phyloP scores from a whole-genome alignment of 2,113 vertebrate genomes.

The Silurus glanis region DNA sequence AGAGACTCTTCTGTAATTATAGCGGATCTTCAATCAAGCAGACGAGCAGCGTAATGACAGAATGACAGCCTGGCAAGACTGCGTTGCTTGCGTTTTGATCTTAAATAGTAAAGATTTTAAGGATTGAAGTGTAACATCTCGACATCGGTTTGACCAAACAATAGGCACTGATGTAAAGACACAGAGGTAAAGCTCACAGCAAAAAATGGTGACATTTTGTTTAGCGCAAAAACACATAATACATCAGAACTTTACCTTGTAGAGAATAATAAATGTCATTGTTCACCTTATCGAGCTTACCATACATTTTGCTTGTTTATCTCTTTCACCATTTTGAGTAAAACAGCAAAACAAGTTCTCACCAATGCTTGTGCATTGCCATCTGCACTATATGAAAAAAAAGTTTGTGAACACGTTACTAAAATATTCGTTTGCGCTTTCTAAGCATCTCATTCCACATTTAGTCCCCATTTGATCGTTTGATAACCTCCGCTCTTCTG shows the following conservation, averaged over 20 bases:
- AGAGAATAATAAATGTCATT: neutral
- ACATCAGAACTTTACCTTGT: neutral
- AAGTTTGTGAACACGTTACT: too few species aligned
- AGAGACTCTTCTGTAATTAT: conserved; percentile 25
- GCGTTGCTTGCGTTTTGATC: neutral
- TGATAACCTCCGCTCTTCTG: too few species aligned
- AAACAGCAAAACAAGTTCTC: neutral
- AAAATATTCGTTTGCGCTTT: too few species aligned
- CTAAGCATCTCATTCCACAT: too few species aligned
- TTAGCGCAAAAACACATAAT: neutral
- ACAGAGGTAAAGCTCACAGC: neutral
- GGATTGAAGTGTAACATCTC: neutral
- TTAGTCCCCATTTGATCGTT: too few species aligned
- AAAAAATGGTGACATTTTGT: neutral
- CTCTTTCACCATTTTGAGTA: neutral
- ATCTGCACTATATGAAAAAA: too few species aligned
- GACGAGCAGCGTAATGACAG: conserved; percentile 9
- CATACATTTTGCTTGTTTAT: neutral
- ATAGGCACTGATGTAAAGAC: neutral
- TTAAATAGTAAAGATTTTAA: neutral
- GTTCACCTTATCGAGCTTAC: neutral
- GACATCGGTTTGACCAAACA: neutral
- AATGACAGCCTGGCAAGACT: conserved; percentile 10
- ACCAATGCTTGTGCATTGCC: neutral
- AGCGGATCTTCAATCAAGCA: neutral